These are phyloP conservation scores for Hyperopisus bebe DNA, from an alignment of 2,113 vertebrate species.

Conservation along the genomic window DNA sequence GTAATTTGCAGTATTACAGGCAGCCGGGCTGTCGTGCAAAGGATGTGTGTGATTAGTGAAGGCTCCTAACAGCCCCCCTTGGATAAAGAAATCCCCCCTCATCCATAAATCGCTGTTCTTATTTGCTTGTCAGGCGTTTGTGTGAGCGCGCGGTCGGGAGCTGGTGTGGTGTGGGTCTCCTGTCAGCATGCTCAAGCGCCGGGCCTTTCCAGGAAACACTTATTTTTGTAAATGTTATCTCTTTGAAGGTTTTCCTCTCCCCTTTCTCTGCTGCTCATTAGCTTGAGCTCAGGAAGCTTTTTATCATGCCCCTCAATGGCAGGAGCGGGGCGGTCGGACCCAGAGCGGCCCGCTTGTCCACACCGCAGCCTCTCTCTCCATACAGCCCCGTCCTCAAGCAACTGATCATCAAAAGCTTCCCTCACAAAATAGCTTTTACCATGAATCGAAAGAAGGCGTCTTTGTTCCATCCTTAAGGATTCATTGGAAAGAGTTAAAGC, in stretches of 20 bases:
- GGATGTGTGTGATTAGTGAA: conserved; percentile 57
- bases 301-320: conserved; percentile 62
- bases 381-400: conserved; percentile 54
- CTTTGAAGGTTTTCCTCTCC: conserved; percentile 46
- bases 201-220: conserved; percentile 50
- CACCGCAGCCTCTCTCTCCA: conserved; percentile 41
- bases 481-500: conserved; percentile 57
- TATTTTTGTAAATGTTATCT: conserved; percentile 58
- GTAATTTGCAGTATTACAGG: conserved; percentile 46
- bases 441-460: conserved; percentile 54
- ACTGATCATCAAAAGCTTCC: conserved; percentile 53
- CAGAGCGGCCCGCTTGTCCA: conserved; percentile 41
- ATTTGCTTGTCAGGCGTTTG: conserved; percentile 61
- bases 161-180: conserved; percentile 49
- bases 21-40: conserved; percentile 51
- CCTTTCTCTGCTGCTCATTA: conserved; percentile 50
- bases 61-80: conserved; percentile 43
- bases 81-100: conserved; percentile 43
- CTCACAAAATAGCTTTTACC: conserved; percentile 55
- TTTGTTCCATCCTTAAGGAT: conserved; percentile 54
- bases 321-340: conserved; percentile 50
- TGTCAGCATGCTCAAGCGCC: conserved; percentile 49
- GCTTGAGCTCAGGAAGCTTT: conserved; percentile 65
- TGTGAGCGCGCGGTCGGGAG: conserved; percentile 54
- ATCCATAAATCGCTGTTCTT: conserved; percentile 61